Conservation (phyloP, 2,113 vertebrate species). For the Dipodomys spectabilis region DNA sequence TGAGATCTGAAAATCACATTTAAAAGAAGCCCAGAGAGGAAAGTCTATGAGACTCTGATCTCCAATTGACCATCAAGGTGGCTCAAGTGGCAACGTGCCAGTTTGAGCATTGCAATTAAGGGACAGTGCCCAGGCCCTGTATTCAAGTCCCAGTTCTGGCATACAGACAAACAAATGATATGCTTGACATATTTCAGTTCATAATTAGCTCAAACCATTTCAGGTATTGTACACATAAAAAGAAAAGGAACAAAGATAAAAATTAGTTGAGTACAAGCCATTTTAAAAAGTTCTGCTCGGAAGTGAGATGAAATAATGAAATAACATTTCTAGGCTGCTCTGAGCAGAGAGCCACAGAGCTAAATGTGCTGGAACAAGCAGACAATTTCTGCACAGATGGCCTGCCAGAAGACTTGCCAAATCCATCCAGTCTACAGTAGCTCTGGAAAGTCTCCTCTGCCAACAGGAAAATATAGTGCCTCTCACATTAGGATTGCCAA, state of each 20-base stretch:
- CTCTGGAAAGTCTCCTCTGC: conserved; percentile 40
- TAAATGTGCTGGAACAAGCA: conserved; percentile 42
- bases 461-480: conserved; percentile 25
- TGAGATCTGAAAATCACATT: no score
- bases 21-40: no score
- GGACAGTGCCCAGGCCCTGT: no score
- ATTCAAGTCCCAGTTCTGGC: no score
- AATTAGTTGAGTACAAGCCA: conserved; percentile 39
- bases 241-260: conserved; percentile 55
- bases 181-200: neutral
- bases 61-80: no score
- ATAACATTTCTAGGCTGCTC: neutral
- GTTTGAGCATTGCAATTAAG: no score
- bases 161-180: no score
- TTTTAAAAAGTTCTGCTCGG: conserved; percentile 28
- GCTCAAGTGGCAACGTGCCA: no score
- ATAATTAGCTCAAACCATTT: conserved; percentile 37
- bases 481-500: conserved; percentile 52
- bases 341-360: conserved; percentile 30
- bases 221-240: conserved; percentile 33
- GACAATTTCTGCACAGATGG: conserved; percentile 75
- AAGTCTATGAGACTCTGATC: no score
- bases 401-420: conserved; percentile 63
- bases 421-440: conserved; percentile 51
- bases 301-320: conserved; percentile 59